A percentile compares a stretch with the other conserved stretches of the same genome.
These are phyloP conservation scores for Leucoraja ocellata DNA, from an alignment of 2,797 vertebrate species.

Conservation along the genomic window DNA sequence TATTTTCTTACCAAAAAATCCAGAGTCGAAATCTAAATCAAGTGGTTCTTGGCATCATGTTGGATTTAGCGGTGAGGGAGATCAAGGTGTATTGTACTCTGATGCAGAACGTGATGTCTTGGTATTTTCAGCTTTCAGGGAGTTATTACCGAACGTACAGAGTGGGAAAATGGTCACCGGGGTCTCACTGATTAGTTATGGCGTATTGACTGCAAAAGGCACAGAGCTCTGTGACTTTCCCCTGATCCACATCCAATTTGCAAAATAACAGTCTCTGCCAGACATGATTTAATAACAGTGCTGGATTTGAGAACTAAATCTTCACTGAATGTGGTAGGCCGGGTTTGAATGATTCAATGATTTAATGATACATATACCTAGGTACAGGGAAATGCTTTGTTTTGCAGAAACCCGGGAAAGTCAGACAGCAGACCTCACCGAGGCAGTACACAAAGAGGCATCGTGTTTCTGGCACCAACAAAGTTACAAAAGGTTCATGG, in stretches of 20 bases:
- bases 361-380: too few species aligned
- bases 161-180: neutral
- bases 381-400: too few species aligned
- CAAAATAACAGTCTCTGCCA: too few species aligned
- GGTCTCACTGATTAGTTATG: neutral
- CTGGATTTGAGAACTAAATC: neutral
- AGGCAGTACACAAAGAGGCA: too few species aligned
- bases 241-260: neutral
- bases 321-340: neutral
- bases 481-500: too few species aligned
- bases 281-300: neutral
- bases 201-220: neutral
- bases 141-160: neutral
- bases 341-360: too few species aligned
- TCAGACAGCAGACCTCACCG: too few species aligned
- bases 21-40: neutral
- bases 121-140: neutral
- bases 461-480: too few species aligned
- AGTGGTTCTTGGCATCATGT: neutral
- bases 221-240: neutral
- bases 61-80: neutral
- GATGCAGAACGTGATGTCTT: neutral
- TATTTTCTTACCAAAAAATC: neutral
- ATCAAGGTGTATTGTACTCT: neutral
- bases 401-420: too few species aligned